phyloP scores from a whole-genome alignment of 2,113 vertebrate species.

The Scomber colias region DNA sequence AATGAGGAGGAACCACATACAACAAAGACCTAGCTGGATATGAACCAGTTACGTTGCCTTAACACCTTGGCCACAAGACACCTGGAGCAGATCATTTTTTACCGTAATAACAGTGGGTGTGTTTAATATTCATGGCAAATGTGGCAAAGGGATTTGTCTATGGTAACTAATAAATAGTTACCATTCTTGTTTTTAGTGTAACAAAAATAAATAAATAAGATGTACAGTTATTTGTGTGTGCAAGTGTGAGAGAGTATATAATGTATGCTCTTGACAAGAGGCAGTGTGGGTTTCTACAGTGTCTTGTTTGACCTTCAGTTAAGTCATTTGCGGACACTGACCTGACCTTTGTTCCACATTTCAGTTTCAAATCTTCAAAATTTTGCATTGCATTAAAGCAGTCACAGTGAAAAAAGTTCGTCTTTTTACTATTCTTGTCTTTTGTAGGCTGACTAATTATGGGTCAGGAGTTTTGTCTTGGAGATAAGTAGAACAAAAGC shows the following conservation, averaged over 20 bases:
- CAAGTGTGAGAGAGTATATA: neutral
- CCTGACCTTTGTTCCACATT: neutral
- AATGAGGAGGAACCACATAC: too few relatives aligned
- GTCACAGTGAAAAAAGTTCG: neutral
- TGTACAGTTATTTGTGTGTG: neutral
- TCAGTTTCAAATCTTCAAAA: slow-evolving; percentile 14
- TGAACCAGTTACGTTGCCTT: too few relatives aligned
- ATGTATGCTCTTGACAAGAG: too few relatives aligned
- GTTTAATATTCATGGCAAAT: neutral
- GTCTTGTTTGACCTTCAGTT: neutral
- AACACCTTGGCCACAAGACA: too few relatives aligned
- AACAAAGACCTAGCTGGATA: too few relatives aligned
- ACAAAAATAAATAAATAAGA: too few relatives aligned
- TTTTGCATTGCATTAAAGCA: neutral
- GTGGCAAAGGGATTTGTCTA: neutral
- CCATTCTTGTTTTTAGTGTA: too few relatives aligned
- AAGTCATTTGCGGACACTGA: slow-evolving; percentile 13
- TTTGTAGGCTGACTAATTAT: neutral
- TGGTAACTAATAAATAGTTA: too few relatives aligned
- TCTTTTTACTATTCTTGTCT: neutral
- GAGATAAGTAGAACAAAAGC: slow-evolving; percentile 19
- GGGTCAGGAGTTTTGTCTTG: slow-evolving; percentile 21
- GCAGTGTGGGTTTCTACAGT: too few relatives aligned
- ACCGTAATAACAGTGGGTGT: neutral
- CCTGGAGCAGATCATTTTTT: neutral